Conservation (phyloP, 2,888 invertebrate species). For the Tolmerus cingulatus region DNA sequence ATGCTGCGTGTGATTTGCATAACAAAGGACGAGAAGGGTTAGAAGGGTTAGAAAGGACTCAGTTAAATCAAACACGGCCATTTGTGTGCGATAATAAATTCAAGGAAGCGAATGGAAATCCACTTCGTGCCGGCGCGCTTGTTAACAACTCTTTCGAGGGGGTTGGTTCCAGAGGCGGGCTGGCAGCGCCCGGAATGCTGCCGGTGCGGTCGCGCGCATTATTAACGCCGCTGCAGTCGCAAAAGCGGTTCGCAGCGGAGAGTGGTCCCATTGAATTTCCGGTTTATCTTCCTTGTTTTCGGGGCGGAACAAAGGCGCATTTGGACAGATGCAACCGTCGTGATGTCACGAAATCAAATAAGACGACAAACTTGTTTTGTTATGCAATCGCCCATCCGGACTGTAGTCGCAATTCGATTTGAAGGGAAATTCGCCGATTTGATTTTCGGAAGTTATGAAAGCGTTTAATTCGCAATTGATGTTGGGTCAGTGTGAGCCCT, state of each 20-base stretch:
- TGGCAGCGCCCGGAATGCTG: neutral
- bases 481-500: neutral
- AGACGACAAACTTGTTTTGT: neutral
- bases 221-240: constrained; percentile 1
- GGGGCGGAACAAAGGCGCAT: constrained; percentile 2
- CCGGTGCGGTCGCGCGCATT: neutral
- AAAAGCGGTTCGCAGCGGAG: neutral
- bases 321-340: constrained; percentile 29
- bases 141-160: neutral
- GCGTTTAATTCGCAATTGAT: neutral
- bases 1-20: constrained; percentile 9
- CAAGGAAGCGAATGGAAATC: neutral
- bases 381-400: neutral
- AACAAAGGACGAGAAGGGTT: constrained; percentile 32
- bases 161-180: neutral
- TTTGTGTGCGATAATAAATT: neutral
- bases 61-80: constrained; percentile 11
- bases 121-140: neutral
- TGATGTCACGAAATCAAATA: constrained; percentile 12
- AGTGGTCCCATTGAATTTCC: constrained; percentile 24
- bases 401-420: neutral
- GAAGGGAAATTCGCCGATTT: neutral
- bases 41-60: constrained; percentile 7
- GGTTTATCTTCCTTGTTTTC: constrained; percentile 9
- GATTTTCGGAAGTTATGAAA: neutral